phyloP scores from a whole-genome alignment of 2,797 vertebrate genomes.

The Thripadectes ignobilis region DNA sequence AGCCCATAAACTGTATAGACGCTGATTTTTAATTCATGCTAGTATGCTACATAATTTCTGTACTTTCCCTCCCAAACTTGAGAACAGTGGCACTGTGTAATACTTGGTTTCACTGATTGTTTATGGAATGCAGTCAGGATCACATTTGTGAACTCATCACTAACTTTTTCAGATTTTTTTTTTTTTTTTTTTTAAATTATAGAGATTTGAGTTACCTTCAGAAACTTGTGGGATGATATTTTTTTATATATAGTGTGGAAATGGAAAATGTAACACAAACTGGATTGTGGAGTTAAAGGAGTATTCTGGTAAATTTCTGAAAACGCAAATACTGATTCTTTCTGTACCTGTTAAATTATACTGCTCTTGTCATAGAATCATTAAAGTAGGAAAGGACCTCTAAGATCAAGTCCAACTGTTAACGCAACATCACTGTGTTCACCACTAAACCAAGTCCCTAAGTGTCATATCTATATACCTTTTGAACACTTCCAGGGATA shows the following conservation, averaged over 20 bases:
- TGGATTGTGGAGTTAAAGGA: not conserved
- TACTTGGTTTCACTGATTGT: not conserved
- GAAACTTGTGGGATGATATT: not conserved
- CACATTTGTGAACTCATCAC: not conserved
- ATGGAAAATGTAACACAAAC: not conserved
- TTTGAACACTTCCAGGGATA: not conserved
- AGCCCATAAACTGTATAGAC: not conserved
- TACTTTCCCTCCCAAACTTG: not conserved
- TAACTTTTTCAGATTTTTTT: not conserved
- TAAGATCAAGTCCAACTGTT: not conserved
- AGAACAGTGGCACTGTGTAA: not conserved
- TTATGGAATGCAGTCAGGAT: not conserved
- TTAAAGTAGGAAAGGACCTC: not conserved
- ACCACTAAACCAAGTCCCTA: not conserved
- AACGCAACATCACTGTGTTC: not conserved
- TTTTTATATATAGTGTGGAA: not conserved
- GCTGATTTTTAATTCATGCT: not conserved
- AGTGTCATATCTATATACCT: rapidly evolving
- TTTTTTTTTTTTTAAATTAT: not conserved
- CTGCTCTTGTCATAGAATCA: not conserved
- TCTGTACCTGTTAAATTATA: not conserved
- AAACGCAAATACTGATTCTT: not conserved
- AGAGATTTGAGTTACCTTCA: not conserved
- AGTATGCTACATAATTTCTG: not conserved
- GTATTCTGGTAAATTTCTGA: not conserved